phyloP scores from a whole-genome alignment of 2,113 vertebrate genomes.

The Dermatemys mawii region DNA sequence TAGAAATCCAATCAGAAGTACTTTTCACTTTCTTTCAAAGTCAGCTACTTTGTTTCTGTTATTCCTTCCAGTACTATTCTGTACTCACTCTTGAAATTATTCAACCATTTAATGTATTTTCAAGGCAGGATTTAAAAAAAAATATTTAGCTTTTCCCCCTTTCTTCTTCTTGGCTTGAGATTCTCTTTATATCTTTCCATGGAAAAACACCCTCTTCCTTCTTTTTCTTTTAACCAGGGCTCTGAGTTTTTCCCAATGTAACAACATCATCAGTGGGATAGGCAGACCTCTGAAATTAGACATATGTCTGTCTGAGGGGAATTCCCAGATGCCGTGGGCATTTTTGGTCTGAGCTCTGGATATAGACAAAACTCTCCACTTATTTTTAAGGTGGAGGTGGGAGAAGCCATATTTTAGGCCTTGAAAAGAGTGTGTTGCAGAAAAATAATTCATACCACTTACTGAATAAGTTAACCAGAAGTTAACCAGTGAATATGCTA shows the following conservation, averaged over 20 bases:
- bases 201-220: not conserved
- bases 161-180: not conserved
- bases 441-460: not conserved
- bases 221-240: not conserved
- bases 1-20: slow-evolving; percentile 44
- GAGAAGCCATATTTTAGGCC: not conserved
- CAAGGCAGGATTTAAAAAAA: not conserved
- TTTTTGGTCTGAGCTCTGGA: slow-evolving; percentile 52
- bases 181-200: not conserved
- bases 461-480: not conserved
- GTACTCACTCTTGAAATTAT: slow-evolving; percentile 3
- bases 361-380: not conserved
- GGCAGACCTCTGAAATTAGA: not conserved
- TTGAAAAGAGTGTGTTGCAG: slow-evolving; percentile 22
- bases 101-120: not conserved
- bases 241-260: not conserved
- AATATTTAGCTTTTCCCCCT: slow-evolving; percentile 1
- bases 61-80: slow-evolving; percentile 26
- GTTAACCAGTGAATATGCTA: not conserved
- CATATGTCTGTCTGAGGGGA: not conserved
- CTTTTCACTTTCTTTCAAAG: slow-evolving; percentile 42
- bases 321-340: not conserved
- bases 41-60: slow-evolving; percentile 49
- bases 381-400: slow-evolving; percentile 31
- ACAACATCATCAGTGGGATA: not conserved